Conservation (phyloP, 2,113 vertebrate species). For the Saguinus midas region DNA sequence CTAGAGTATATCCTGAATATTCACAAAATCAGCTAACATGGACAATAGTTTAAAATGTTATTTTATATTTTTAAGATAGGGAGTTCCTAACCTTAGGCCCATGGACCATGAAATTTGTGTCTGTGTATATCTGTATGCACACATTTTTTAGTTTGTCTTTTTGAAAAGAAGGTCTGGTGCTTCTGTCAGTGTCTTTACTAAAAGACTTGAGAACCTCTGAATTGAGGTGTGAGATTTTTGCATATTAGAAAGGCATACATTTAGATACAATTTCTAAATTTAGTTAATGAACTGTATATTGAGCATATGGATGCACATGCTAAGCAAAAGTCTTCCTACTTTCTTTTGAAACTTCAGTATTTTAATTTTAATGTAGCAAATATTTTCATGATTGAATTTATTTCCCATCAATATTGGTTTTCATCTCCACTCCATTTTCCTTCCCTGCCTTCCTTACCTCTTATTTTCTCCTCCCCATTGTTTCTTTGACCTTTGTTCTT, state of each 20-base stretch:
- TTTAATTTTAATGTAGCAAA: background rate
- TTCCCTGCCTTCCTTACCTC: background rate
- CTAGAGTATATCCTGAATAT: background rate
- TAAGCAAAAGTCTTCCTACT: background rate
- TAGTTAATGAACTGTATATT: background rate
- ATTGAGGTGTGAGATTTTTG: background rate
- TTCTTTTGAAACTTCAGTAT: background rate
- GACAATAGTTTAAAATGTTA: background rate
- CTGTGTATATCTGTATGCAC: background rate
- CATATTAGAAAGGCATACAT: background rate
- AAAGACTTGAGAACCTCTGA: background rate
- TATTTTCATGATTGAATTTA: background rate
- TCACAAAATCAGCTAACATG: background rate
- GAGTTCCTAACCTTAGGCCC: background rate
- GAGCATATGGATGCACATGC: background rate
- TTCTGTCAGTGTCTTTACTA: background rate
- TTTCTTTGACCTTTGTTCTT: background rate
- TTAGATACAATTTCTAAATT: constrained; percentile 6
- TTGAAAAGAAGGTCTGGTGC: background rate
- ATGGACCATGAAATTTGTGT: background rate
- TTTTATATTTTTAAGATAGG: constrained; percentile 3
- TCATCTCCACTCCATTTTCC: background rate
- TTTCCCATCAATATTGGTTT: background rate
- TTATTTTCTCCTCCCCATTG: background rate
- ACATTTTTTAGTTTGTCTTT: background rate